phyloP scores from a whole-genome alignment of 2,888 invertebrate species.

The Chrysodeixis includens region DNA sequence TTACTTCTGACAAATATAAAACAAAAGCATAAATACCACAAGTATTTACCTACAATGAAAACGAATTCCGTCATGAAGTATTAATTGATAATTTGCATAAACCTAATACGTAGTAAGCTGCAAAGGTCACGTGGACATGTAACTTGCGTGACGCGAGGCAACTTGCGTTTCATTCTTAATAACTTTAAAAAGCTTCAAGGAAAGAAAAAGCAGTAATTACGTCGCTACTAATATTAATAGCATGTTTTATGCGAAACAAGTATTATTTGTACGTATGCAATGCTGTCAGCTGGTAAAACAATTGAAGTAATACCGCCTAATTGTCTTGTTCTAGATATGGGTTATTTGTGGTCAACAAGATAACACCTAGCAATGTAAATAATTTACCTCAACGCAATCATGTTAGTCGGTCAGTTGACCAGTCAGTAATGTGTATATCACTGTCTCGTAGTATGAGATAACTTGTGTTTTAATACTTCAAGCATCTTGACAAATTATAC shows the following conservation, averaged over 20 bases:
- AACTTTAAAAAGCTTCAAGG: constrained; percentile 56
- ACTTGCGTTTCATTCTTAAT: constrained; percentile 46
- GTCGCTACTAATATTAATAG: constrained; percentile 19
- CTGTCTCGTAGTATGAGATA: no score
- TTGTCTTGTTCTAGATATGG: constrained; percentile 9
- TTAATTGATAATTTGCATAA: constrained; percentile 65
- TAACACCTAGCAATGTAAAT: constrained; percentile 25
- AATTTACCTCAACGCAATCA: constrained; percentile 10
- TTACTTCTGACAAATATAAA: constrained; percentile 35
- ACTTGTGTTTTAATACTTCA: not conserved
- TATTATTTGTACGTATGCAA: not conserved
- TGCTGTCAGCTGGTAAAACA: not conserved
- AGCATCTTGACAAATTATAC: constrained; percentile 26
- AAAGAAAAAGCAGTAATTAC: constrained; percentile 35
- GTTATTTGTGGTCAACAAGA: constrained; percentile 19
- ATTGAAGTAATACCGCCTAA: constrained; percentile 3
- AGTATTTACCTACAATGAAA: constrained; percentile 43
- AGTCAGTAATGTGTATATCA: not conserved
- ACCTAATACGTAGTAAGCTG: constrained; percentile 57
- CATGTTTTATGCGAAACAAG: constrained; percentile 9
- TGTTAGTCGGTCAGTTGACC: constrained; percentile 8
- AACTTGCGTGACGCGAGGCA: constrained; percentile 60
- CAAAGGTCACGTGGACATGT: constrained; percentile 49
- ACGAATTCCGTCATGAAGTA: constrained; percentile 47
- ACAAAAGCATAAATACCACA: constrained; percentile 31